Percentiles rank a stretch among this genome's conserved stretches.
phyloP scores from a whole-genome alignment of 2,888 invertebrate species.

The Globia sparganii region DNA sequence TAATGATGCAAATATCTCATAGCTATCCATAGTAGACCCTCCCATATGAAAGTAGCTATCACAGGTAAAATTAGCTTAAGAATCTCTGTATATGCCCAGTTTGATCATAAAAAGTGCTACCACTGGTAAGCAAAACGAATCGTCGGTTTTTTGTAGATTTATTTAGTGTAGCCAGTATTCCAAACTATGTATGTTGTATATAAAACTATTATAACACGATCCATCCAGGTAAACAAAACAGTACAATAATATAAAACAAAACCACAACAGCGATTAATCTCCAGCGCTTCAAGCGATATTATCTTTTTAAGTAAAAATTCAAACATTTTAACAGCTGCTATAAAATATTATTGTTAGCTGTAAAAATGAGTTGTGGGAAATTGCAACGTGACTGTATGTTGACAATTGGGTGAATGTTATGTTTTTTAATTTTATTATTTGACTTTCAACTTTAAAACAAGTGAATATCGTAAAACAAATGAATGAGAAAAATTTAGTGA shows the following conservation, averaged over 20 bases:
- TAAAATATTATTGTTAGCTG: conserved; percentile 2
- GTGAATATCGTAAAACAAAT: not conserved
- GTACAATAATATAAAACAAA: not conserved
- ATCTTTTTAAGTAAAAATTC: not conserved
- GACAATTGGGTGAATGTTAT: not conserved
- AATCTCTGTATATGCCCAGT: no score
- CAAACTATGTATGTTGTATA: not conserved
- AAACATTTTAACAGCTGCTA: not conserved
- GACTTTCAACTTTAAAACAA: not conserved
- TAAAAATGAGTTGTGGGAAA: not conserved
- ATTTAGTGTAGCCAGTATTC: not conserved
- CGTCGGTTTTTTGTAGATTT: not conserved
- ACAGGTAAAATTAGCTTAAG: no score
- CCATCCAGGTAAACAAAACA: not conserved
- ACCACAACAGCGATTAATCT: not conserved
- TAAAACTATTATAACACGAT: not conserved
- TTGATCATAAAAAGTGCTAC: no score
- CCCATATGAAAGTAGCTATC: no score
- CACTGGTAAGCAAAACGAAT: no score
- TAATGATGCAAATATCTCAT: no score
- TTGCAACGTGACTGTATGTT: not conserved
- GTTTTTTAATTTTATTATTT: not conserved
- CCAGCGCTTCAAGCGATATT: not conserved
- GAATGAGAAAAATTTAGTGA: no score
- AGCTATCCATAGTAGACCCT: no score